Evolutionary conservation across 2,797 vertebrate species (phyloP).

Genomic region (Myripristis jacobus): DNA sequence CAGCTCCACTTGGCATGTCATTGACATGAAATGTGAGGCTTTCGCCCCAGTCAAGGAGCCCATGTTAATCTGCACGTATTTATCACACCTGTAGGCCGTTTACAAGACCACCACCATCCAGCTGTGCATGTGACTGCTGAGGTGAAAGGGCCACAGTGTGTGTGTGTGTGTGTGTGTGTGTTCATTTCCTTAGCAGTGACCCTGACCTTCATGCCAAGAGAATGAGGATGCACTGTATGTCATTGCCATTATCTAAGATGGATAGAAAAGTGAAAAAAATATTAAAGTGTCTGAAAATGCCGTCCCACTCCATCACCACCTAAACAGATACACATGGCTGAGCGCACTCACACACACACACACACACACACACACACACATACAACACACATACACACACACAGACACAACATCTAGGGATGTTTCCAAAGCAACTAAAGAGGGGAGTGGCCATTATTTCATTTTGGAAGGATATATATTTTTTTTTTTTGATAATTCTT

Average conservation of each 20-base stretch:
- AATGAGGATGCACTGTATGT: conserved; percentile 17
- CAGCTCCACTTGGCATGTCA: conserved; percentile 54
- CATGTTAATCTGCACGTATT: conserved; percentile 58
- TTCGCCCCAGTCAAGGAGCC: conserved; percentile 48
- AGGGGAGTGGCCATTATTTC: conserved; percentile 2
- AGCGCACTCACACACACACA: background rate
- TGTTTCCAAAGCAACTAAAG: conserved; percentile 19
- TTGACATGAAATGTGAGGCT: conserved; percentile 59
- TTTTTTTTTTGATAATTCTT: conserved; percentile 22
- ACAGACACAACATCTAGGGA: background rate
- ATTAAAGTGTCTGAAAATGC: background rate
- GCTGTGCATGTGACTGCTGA: conserved; percentile 34
- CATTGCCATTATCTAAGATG: background rate
- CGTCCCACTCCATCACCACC: background rate
- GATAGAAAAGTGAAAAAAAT: conserved; percentile 8
- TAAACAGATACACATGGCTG: background rate
- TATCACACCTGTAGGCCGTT: conserved; percentile 38
- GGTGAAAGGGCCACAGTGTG: conserved; percentile 1
- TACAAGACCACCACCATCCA: conserved; percentile 20
- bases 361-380: conserved; percentile 17
- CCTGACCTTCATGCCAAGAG: conserved; percentile 29
- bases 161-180: background rate
- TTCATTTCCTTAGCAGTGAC: conserved; percentile 4
- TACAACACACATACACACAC: no score
- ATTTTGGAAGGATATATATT: conserved; percentile 13